Conservation (phyloP, 2,888 invertebrate genomes). For the Buathra laborator region DNA sequence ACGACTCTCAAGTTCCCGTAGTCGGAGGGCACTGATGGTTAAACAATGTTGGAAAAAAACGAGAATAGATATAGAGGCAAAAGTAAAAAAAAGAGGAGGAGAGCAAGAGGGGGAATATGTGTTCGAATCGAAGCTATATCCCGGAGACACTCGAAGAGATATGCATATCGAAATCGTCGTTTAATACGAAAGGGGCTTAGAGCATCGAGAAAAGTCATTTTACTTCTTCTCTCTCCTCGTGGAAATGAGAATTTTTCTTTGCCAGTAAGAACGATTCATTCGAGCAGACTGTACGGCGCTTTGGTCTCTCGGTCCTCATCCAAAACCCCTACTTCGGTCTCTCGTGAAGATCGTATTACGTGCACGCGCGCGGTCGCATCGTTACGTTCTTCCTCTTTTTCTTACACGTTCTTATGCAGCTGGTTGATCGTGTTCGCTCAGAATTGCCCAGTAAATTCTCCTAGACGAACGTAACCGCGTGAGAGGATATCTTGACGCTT, state of each 20-base stretch:
- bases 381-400: constrained; percentile 35
- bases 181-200: constrained; percentile 5
- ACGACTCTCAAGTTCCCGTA: background rate
- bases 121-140: background rate
- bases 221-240: constrained; percentile 38
- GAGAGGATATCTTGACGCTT: background rate
- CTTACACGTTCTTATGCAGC: constrained; percentile 39
- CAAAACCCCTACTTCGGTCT: background rate
- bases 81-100: background rate
- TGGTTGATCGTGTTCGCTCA: constrained; percentile 26
- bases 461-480: constrained; percentile 45
- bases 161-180: constrained; percentile 44
- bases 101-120: background rate
- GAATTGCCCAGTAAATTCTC: constrained; percentile 46
- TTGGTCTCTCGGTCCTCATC: background rate
- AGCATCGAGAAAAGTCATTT: constrained; percentile 54
- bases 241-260: constrained; percentile 45
- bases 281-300: constrained; percentile 25
- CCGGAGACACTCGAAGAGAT: constrained; percentile 20
- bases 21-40: background rate
- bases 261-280: constrained; percentile 49
- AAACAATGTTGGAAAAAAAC: background rate
- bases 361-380: constrained; percentile 14
- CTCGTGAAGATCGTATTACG: constrained; percentile 45
- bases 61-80: background rate